These are phyloP conservation scores for Eupithecia tripunctaria DNA, from an alignment of 2,888 invertebrate genomes.

Conservation along the genomic window DNA sequence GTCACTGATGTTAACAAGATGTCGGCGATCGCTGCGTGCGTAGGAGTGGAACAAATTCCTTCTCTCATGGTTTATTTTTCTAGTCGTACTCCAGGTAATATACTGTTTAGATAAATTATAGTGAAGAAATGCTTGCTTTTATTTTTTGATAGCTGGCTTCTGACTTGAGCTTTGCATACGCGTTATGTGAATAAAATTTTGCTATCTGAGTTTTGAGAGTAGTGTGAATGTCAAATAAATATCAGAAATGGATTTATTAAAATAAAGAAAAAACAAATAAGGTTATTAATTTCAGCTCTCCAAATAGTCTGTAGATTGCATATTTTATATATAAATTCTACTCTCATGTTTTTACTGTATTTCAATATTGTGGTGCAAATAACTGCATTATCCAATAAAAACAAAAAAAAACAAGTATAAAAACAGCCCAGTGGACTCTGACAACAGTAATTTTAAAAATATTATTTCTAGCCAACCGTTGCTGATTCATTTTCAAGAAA, in stretches of 20 bases:
- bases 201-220: neutral
- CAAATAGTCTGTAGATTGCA: neutral
- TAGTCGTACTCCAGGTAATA: neutral
- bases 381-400: neutral
- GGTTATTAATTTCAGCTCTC: no score
- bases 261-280: no score
- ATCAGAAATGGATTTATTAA: neutral
- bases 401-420: neutral
- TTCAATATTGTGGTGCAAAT: neutral
- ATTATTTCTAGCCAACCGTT: conserved; percentile 14
- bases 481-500: conserved; percentile 14
- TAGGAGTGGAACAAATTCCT: conserved; percentile 29
- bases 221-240: neutral
- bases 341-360: no score
- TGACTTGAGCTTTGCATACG: neutral
- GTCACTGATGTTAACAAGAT: conserved; percentile 42
- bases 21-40: conserved; percentile 18
- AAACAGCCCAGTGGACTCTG: neutral
- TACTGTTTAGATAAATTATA: conserved; percentile 10
- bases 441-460: conserved; percentile 14
- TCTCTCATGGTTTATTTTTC: conserved; percentile 24
- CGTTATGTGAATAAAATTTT: neutral
- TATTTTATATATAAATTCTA: no score
- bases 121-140: neutral
- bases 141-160: neutral